A percentile compares a stretch with the other conserved stretches of the same genome.
These are phyloP conservation scores for Alsophila aescularia DNA, from an alignment of 2,888 invertebrate species.

Conservation along the genomic window DNA sequence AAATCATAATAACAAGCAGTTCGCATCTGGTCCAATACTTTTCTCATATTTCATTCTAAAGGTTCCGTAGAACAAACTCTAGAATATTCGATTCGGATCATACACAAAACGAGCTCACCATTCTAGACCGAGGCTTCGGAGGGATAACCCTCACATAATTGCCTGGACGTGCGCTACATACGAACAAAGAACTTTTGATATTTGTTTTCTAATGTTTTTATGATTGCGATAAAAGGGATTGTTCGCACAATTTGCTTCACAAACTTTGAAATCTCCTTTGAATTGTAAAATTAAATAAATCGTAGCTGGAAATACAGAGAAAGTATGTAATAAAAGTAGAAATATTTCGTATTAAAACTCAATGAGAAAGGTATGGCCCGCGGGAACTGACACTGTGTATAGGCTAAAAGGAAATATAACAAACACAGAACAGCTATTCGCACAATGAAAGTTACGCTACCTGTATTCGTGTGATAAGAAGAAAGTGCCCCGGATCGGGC, in stretches of 20 bases:
- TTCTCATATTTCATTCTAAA: conserved; percentile 38
- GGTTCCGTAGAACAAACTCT: conserved; percentile 30
- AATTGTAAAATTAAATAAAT: conserved; percentile 24
- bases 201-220: conserved; percentile 44
- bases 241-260: conserved; percentile 36
- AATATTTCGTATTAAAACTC: conserved; percentile 37
- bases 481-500: conserved; percentile 95
- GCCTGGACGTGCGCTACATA: conserved; percentile 37
- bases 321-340: conserved; percentile 32
- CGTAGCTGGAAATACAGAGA: conserved; percentile 25
- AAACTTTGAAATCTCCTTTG: conserved; percentile 33
- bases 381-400: conserved; percentile 10
- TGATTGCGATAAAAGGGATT: conserved; percentile 41
- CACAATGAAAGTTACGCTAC: conserved; percentile 61
- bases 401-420: conserved; percentile 21
- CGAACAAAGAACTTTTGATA: conserved; percentile 39
- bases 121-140: conserved; percentile 36
- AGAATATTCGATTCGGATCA: conserved; percentile 33
- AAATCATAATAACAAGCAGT: conserved; percentile 34
- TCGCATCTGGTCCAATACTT: conserved; percentile 37
- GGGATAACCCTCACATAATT: conserved; percentile 41
- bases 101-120: conserved; percentile 23
- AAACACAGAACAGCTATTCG: conserved; percentile 23
- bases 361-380: conserved; percentile 35
- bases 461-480: conserved; percentile 95